Conservation (phyloP, 2,113 vertebrate species). For the Arizona elegans region DNA sequence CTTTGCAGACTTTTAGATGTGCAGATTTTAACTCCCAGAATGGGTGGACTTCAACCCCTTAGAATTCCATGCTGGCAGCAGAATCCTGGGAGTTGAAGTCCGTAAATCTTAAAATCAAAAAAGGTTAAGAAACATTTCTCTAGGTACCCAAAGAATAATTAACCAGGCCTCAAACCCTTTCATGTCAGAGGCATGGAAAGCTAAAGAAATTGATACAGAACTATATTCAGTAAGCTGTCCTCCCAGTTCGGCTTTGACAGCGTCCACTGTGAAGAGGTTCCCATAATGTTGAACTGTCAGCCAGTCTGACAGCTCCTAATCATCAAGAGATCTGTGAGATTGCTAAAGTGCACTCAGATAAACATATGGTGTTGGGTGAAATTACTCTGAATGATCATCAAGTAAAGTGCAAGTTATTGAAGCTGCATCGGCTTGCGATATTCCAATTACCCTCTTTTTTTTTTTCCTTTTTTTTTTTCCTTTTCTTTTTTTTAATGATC, state of each 20-base stretch:
- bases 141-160: not conserved
- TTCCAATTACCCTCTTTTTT: not conserved
- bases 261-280: fast-evolving
- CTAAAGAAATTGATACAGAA: not conserved
- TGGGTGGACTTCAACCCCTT: too few relatives aligned
- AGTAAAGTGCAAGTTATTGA: slow-evolving; percentile 4
- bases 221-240: not conserved
- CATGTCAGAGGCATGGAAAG: too few relatives aligned
- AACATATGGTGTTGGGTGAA: not conserved
- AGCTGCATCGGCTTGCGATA: not conserved
- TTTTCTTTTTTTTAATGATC: not conserved
- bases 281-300: not conserved
- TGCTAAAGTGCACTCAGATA: slow-evolving; percentile 10
- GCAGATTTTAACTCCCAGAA: too few relatives aligned
- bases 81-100: too few relatives aligned
- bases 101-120: too few relatives aligned
- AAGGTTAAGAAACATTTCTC: not conserved
- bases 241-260: not conserved
- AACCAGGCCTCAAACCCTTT: not conserved
- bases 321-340: not conserved
- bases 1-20: not conserved
- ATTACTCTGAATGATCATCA: not conserved
- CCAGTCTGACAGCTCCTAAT: not conserved
- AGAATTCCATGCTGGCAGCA: not conserved
- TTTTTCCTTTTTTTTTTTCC: not conserved